A percentile compares a stretch with the other conserved stretches of the same genome.
Conservation (phyloP, 1,140 invertebrate species). For the Oedothorax gibbosus region DNA sequence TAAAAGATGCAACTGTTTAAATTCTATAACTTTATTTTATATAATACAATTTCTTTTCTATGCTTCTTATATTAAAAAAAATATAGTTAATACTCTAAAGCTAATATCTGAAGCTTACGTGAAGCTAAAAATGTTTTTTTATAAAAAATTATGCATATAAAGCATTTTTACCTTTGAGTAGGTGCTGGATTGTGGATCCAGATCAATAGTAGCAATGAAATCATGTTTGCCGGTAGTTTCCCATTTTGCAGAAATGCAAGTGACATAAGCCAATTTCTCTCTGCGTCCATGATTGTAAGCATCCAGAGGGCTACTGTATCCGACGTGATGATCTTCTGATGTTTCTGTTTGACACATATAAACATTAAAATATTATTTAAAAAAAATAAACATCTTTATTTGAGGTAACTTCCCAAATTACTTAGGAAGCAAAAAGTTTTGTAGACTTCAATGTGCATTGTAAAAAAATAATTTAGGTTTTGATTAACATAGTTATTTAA, state of each 20-base stretch:
- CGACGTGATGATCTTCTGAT: conserved; percentile 32
- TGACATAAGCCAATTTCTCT: conserved; percentile 88
- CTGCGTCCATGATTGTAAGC: conserved; percentile 82
- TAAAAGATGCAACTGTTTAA: too few species aligned
- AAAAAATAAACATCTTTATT: too few species aligned
- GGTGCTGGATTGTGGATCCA: conserved; percentile 87
- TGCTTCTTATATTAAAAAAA: not conserved
- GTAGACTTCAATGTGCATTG: too few species aligned
- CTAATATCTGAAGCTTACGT: not conserved
- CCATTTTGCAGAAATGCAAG: conserved; percentile 75
- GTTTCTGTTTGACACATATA: too few species aligned
- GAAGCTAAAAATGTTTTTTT: too few species aligned
- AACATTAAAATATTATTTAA: too few species aligned
- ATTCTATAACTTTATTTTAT: too few species aligned
- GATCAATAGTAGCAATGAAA: conserved; percentile 90
- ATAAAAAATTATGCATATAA: not conserved
- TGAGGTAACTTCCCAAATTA: too few species aligned
- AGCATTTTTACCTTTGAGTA: conserved; percentile 70
- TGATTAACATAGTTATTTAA: too few species aligned
- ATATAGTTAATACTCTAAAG: not conserved
- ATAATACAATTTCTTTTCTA: not conserved
- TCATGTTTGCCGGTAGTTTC: conserved; percentile 76
- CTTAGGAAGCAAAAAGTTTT: too few species aligned
- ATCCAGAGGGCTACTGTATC: conserved; percentile 75
- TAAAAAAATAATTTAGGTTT: too few species aligned